Conservation (phyloP, 1,140 invertebrate species). For the Mamestra configurata region DNA sequence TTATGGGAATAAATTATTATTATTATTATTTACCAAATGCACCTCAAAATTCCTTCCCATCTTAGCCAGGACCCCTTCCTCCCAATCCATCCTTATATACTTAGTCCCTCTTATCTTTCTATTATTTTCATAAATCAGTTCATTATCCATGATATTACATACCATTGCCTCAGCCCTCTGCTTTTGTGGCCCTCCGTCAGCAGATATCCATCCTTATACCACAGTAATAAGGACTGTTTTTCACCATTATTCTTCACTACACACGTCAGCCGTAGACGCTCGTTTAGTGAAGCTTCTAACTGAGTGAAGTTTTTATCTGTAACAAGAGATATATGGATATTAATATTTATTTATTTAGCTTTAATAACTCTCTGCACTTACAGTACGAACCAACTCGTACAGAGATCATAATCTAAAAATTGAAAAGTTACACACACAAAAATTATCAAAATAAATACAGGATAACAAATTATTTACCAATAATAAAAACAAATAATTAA, state of each 20-base stretch:
- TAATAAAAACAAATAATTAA: no score
- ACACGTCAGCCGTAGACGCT: constrained; percentile 75
- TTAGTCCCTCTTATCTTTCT: not conserved
- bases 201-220: constrained; percentile 75
- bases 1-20: no score
- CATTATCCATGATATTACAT: constrained; percentile 44
- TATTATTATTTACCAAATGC: no score
- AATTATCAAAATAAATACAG: no score
- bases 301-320: constrained; percentile 73
- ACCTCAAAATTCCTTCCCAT: no score
- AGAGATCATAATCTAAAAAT: no score
- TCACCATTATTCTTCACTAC: constrained; percentile 67
- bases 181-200: constrained; percentile 63
- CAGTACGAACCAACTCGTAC: no score
- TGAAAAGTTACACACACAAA: no score
- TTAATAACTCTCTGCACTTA: no score
- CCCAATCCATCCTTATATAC: not conserved
- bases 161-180: constrained; percentile 74
- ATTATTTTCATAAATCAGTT: no score
- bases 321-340: constrained; percentile 28
- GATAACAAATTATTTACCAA: no score
- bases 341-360: not conserved
- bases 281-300: constrained; percentile 69
- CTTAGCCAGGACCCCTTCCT: no score
- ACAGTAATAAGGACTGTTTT: constrained; percentile 60